Evolutionary conservation across 2,888 invertebrate genomes (phyloP), one percentile per base, ranked within the genome.

Genomic region (Brachypterus glaber): DNA sequence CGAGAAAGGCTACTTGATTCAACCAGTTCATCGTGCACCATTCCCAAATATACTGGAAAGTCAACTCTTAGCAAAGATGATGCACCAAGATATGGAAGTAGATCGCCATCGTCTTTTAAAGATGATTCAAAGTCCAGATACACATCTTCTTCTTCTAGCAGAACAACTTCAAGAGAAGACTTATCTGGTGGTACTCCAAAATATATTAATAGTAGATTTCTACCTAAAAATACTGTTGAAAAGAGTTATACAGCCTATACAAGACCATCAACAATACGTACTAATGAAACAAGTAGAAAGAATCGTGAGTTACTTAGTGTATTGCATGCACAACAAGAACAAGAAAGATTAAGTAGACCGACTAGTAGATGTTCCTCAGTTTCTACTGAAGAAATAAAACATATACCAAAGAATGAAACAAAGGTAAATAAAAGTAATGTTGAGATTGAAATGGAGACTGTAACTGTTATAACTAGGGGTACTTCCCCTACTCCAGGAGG

Each of bases 401-500:
- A 12, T 12, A 29, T 24, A 17, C 38, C 41, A 24, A 39, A 27
- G 21, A 27, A 18, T 5, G 26, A 41, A n/a, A 38, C 33, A 3
- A 34, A 32, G 30, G 25, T 37, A 13, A 51, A 52, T 40, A 43
- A 45, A 32, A 46, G 52, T 29, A 50, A 45, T 3, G 41, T 52
- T 30, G 51, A 50, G 39, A 45, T 52, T 11, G 63, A 64, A 44
- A 62, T 64, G 40, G 59, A 72, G 26, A 66, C 75, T 3, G 60
- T 87, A 2, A 70, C 71, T 3, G 75, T 86, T 34, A 70, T 83
- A 2, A 83, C 83, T 0, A 70, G 87, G 40, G 80, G 79, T 17
- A 87, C 87, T 0, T 88, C 87, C 12, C 87, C 87, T 1, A 82
- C 81, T 0, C 78, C 81, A 3, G 78, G 81, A 0, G 70, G 74